phyloP scores from a whole-genome alignment of 2,113 vertebrate species.

The Syrmaticus mikado region DNA sequence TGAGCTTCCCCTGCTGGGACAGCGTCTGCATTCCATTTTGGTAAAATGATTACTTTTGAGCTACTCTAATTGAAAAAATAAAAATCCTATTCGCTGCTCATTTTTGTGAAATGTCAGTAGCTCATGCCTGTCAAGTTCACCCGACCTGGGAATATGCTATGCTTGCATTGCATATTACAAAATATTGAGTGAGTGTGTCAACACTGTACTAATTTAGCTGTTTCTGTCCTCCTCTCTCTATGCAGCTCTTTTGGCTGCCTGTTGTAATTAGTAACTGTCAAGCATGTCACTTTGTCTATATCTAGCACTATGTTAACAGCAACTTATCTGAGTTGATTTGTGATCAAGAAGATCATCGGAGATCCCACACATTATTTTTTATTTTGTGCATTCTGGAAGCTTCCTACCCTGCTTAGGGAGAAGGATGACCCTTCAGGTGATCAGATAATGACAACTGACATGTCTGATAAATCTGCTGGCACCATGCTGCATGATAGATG shows the following conservation, averaged over 20 bases:
- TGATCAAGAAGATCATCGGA: conserved; percentile 72
- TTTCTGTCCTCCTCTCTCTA: conserved; percentile 59
- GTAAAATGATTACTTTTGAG: conserved; percentile 50
- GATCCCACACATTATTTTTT: conserved; percentile 79
- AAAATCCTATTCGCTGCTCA: background rate
- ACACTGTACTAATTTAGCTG: conserved; percentile 61
- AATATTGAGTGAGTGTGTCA: conserved; percentile 51
- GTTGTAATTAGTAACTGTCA: conserved; percentile 84
- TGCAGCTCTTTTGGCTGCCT: conserved; percentile 63
- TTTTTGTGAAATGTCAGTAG: conserved; percentile 63
- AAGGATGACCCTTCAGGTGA: conserved; percentile 43
- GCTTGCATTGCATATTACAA: conserved; percentile 43
- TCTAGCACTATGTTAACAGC: conserved; percentile 72
- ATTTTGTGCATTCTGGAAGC: conserved; percentile 66
- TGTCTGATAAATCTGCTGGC: conserved; percentile 39
- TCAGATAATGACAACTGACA: conserved; percentile 50
- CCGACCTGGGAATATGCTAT: conserved; percentile 31
- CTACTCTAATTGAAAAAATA: conserved; percentile 5
- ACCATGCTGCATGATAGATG: background rate
- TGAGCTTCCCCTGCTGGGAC: conserved; percentile 29
- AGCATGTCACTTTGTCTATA: conserved; percentile 69
- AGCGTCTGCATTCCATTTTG: conserved; percentile 32
- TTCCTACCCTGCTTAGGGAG: conserved; percentile 57
- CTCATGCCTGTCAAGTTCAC: conserved; percentile 33
- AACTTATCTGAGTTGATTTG: conserved; percentile 82